A percentile compares a stretch with the other conserved stretches of the same genome.
These are phyloP conservation scores for Amblyjoppa proteus DNA, from an alignment of 2,888 invertebrate genomes.

Conservation along the genomic window DNA sequence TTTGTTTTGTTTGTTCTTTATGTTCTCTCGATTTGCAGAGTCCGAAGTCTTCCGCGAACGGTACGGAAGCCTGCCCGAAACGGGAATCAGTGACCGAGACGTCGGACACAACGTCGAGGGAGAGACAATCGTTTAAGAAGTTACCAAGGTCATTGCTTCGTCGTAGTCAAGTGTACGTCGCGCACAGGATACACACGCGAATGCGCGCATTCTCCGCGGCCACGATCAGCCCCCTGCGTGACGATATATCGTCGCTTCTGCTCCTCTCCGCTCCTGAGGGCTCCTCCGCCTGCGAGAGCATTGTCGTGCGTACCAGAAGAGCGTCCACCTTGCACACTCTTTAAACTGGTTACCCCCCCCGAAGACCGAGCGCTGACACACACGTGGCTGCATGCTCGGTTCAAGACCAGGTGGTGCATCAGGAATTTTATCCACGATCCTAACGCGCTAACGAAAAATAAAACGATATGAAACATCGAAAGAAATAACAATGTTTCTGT, in stretches of 20 bases:
- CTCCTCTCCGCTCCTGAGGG: constrained; percentile 25
- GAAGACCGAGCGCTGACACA: constrained; percentile 50
- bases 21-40: not conserved
- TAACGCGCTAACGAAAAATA: not conserved
- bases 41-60: not conserved
- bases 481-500: too few species aligned
- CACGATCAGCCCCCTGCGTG: constrained; percentile 36
- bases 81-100: constrained; percentile 10
- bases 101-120: not conserved
- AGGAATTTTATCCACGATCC: constrained; percentile 42
- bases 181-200: constrained; percentile 56
- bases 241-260: constrained; percentile 38
- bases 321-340: constrained; percentile 59
- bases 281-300: constrained; percentile 53
- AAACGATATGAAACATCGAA: not conserved
- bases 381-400: constrained; percentile 46
- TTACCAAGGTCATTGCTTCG: constrained; percentile 50
- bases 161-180: constrained; percentile 39
- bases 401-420: constrained; percentile 56
- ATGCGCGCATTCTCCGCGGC: constrained; percentile 49
- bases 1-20: not conserved
- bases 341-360: constrained; percentile 62
- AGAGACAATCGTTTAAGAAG: constrained; percentile 42
- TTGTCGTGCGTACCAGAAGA: constrained; percentile 52
- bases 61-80: not conserved